These are phyloP conservation scores for Bovichtus variegatus DNA, from an alignment of 2,797 vertebrate genomes.

Conservation along the genomic window DNA sequence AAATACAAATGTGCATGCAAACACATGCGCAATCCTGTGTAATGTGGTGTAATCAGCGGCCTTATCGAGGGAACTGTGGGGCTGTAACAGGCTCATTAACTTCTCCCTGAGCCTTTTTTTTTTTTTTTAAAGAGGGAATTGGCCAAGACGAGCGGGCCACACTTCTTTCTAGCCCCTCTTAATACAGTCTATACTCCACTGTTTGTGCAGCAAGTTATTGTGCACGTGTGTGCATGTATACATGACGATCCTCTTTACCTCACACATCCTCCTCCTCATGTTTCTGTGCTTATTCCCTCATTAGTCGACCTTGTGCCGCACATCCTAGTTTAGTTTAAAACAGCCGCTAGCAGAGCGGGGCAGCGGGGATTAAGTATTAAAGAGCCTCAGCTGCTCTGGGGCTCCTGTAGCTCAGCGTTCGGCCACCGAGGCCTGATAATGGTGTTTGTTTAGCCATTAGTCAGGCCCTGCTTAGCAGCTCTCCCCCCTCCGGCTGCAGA, in stretches of 20 bases:
- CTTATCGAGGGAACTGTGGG: constrained; percentile 65
- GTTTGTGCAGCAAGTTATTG: constrained; percentile 47
- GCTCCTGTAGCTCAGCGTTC: constrained; percentile 71
- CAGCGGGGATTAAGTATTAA: constrained; percentile 79
- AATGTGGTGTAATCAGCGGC: constrained; percentile 74
- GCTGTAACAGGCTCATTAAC: constrained; percentile 79
- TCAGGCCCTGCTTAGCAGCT: constrained; percentile 80
- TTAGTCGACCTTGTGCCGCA: constrained; percentile 58
- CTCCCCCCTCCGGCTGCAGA: constrained; percentile 65
- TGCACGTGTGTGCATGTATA: constrained; percentile 33
- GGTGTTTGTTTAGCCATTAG: constrained; percentile 88
- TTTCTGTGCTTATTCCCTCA: constrained; percentile 58
- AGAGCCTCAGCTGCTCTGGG: constrained; percentile 76
- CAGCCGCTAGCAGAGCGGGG: constrained; percentile 57
- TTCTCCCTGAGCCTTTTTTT: constrained; percentile 70
- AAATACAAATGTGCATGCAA: constrained; percentile 26
- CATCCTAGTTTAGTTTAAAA: constrained; percentile 46
- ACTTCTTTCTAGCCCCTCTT: constrained; percentile 38
- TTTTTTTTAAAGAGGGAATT: constrained; percentile 65
- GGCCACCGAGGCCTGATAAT: constrained; percentile 81
- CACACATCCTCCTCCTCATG: constrained; percentile 34
- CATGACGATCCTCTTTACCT: constrained; percentile 32
- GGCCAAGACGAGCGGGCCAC: constrained; percentile 60
- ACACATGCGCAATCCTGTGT: constrained; percentile 44
- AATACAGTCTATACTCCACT: constrained; percentile 41